Percentiles rank a stretch among this genome's conserved stretches.
phyloP scores from a whole-genome alignment of 2,888 invertebrate species.

The Ptychoptera albimana region DNA sequence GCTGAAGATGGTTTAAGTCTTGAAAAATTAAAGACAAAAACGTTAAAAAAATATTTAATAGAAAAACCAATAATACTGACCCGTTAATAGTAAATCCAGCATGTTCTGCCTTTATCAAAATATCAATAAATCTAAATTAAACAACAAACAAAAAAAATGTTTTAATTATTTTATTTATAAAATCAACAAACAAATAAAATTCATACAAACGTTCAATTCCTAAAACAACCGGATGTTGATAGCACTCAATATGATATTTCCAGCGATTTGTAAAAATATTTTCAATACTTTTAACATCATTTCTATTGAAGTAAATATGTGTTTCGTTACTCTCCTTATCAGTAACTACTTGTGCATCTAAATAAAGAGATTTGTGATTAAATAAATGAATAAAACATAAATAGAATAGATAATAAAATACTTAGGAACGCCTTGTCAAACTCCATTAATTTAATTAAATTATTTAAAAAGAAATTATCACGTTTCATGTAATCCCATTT shows the following conservation, averaged over 20 bases:
- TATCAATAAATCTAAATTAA: neutral
- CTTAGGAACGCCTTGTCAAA: too few species aligned
- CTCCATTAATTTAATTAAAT: neutral
- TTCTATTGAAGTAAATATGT: conserved; percentile 32
- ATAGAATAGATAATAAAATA: too few species aligned
- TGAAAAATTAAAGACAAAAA: too few species aligned
- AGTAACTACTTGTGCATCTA: conserved; percentile 16
- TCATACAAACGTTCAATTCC: neutral
- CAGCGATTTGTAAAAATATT: conserved; percentile 33
- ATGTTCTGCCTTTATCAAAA: too few species aligned
- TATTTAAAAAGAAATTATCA: conserved; percentile 22
- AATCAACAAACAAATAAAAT: neutral
- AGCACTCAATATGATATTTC: conserved; percentile 32
- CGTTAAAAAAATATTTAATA: too few species aligned
- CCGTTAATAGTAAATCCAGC: too few species aligned
- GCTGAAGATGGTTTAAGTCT: too few species aligned
- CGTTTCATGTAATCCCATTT: conserved; percentile 51
- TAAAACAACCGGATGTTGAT: conserved; percentile 28
- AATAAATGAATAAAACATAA: too few species aligned
- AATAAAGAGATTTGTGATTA: too few species aligned
- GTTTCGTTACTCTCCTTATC: conserved; percentile 13
- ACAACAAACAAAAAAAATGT: neutral
- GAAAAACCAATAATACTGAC: too few species aligned
- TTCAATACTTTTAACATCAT: conserved; percentile 30
- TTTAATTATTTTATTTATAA: neutral